Evolutionary conservation across 2,888 invertebrate genomes (phyloP), one percentile per base, ranked within the genome.

Genomic region (Apotomis capreana): DNA sequence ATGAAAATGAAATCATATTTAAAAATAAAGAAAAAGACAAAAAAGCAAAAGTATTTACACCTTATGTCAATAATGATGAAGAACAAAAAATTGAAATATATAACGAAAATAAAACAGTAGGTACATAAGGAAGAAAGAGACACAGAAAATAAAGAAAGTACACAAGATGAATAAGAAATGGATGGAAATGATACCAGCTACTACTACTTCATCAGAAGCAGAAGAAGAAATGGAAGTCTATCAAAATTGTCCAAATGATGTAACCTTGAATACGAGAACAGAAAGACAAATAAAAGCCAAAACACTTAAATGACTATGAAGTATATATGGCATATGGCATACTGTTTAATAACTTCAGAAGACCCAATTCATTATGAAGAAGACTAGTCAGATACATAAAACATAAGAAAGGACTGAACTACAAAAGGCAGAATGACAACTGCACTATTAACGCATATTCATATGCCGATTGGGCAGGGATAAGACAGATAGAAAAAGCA

Each of bases 381-480:
- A 15, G 15, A 15, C 0, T 15, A 15, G 15, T 15, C 15, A 15
- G 15, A 15, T 15, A 15, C 15, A 15, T 57, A 36, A 57, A 57
- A 12, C 36, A 57, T 6, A 57, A 57, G 37, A 57, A 57, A 57
- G 57, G 9, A 8, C 46, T 3, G 10, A 57, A 37, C 10, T 15
- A 15, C 15, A 57, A 57, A 57, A 37, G 2, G 5, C 46, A 37
- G 10, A 57, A 37, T 6, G 15, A 55, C 0, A 55, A 6, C 4
- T 5, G 6, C 36, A 36, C 3, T 12, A 57, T 57, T 12, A 46
- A 65, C 36, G 63, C 70, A 26, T 74, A 59, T 15, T 74, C 70
- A 9, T 68, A 74, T 62, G 57, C 74, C 36, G 70, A 74, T n/a
- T 70, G 74, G 70, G 74, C 68, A 52, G 70, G 63, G 4, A 37